Evolutionary conservation across 1,140 invertebrate species (phyloP).

Genomic region (Holotrichia oblita): DNA sequence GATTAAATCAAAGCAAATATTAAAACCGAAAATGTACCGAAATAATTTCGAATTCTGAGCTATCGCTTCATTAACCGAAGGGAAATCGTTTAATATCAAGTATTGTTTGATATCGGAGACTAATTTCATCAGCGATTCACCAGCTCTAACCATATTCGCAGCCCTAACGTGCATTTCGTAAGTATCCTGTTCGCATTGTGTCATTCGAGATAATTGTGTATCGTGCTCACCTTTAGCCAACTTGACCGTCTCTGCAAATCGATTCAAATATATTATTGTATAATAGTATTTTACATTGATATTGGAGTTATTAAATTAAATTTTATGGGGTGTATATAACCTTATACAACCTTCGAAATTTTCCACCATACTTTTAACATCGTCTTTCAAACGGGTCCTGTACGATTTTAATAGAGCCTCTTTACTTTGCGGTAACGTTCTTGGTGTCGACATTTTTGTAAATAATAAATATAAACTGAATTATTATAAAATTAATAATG

Average conservation of each 20-base stretch:
- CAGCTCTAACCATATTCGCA: conserved; percentile 93
- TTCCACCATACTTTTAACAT: conserved; percentile 95
- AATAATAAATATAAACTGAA: too few species aligned
- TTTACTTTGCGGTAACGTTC: conserved; percentile 87
- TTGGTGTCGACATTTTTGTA: conserved; percentile 66
- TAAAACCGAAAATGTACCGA: conserved; percentile 52
- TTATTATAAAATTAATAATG: not conserved
- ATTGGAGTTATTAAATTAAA: too few species aligned
- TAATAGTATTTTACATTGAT: too few species aligned
- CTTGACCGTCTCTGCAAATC: conserved; percentile 87
- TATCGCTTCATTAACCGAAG: conserved; percentile 96
- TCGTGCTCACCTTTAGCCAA: conserved; percentile 93
- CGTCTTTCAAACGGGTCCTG: conserved; percentile 91
- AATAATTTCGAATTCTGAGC: conserved; percentile 90
- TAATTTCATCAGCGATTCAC: conserved; percentile 95
- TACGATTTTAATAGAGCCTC: conserved; percentile 95
- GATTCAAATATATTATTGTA: not conserved
- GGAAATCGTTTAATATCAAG: conserved; percentile 95
- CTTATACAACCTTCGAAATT: conserved; percentile 86
- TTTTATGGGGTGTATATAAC: not conserved
- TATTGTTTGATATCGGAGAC: conserved; percentile 98
- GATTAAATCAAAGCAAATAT: conserved; percentile 19
- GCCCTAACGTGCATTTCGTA: conserved; percentile 97
- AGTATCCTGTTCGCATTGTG: conserved; percentile 93
- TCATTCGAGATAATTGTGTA: conserved; percentile 85